A percentile compares a stretch with the other conserved stretches of the same genome.
These are phyloP conservation scores for Lycia hirtaria DNA, from an alignment of 2,888 invertebrate species.

Conservation along the genomic window DNA sequence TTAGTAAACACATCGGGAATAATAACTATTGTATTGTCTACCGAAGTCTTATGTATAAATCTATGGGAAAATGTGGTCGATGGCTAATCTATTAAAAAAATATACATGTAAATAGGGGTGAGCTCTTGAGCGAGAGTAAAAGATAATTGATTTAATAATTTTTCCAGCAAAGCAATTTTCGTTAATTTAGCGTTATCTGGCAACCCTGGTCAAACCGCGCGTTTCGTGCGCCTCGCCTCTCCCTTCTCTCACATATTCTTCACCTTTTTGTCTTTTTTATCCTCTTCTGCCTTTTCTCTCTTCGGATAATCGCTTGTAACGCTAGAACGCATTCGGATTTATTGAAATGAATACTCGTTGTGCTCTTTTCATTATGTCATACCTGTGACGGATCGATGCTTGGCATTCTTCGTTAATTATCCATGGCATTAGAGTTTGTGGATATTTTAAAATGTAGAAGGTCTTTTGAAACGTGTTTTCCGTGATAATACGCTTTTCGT, in stretches of 20 bases:
- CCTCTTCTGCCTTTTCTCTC: slow-evolving; percentile 52
- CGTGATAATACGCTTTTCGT: neutral
- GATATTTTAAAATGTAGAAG: neutral
- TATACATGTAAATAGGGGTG: too few species aligned
- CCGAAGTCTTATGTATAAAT: too few species aligned
- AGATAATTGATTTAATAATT: too few species aligned
- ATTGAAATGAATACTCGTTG: slow-evolving; percentile 67
- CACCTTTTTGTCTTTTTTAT: slow-evolving; percentile 50
- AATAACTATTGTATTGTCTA: too few species aligned
- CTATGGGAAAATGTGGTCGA: too few species aligned
- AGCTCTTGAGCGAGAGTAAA: too few species aligned
- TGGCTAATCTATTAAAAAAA: too few species aligned
- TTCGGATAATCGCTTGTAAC: slow-evolving; percentile 79
- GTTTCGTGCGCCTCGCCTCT: slow-evolving; percentile 67
- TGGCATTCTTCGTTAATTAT: slow-evolving; percentile 13
- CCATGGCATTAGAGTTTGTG: neutral
- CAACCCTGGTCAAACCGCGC: too few species aligned
- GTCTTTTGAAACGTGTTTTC: neutral
- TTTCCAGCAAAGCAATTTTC: too few species aligned
- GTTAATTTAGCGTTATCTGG: too few species aligned
- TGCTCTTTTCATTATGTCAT: slow-evolving; percentile 17
- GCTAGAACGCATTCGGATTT: slow-evolving; percentile 73
- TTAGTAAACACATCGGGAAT: too few species aligned
- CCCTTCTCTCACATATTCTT: slow-evolving; percentile 62
- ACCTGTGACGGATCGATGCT: slow-evolving; percentile 10